Conservation (phyloP, 2,888 invertebrate genomes). For the Parnassius smintheus region DNA sequence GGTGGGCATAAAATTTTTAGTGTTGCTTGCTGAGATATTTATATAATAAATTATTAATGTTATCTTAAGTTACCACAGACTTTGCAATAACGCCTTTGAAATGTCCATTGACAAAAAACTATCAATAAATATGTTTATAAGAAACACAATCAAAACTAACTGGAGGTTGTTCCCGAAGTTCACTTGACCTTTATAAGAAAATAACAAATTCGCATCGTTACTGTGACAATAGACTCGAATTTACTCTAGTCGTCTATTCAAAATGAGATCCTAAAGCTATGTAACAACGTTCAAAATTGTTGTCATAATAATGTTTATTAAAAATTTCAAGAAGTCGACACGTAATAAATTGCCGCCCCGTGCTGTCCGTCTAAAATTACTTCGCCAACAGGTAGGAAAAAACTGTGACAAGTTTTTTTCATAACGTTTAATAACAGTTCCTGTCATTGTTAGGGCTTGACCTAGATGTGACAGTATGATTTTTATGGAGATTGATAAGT, state of each 20-base stretch:
- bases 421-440: constrained; percentile 7
- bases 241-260: neutral
- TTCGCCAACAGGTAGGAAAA: constrained; percentile 3
- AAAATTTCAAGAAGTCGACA: constrained; percentile 17
- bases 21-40: too few species aligned
- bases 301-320: neutral
- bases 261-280: neutral
- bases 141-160: constrained; percentile 2
- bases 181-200: constrained; percentile 19
- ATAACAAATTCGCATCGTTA: constrained; percentile 11
- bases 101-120: neutral
- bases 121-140: constrained; percentile 1
- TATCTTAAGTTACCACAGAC: neutral
- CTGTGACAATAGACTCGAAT: neutral
- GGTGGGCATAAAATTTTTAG: too few species aligned
- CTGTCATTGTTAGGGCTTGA: constrained; percentile 8
- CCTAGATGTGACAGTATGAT: constrained; percentile 3
- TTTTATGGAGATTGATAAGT: constrained; percentile 4
- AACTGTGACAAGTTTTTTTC: constrained; percentile 15
- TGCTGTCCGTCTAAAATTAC: constrained; percentile 11
- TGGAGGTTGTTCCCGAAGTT: constrained; percentile 6
- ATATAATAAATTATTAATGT: too few species aligned
- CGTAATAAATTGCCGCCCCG: constrained; percentile 16
- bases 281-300: neutral
- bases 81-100: neutral